Conservation (phyloP, 2,888 invertebrate genomes). For the Diloba caeruleocephala region DNA sequence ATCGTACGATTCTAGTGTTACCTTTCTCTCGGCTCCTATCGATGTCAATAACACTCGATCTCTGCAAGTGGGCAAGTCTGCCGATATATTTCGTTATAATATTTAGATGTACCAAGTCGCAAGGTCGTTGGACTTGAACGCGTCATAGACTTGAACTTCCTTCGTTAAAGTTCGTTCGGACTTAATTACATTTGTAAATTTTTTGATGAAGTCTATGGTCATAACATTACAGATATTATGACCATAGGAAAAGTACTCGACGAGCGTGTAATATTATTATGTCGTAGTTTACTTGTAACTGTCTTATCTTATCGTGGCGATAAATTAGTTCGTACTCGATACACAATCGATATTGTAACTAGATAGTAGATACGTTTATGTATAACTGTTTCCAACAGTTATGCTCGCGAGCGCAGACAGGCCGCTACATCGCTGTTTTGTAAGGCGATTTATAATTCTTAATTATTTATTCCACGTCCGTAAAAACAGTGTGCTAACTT, state of each 20-base stretch:
- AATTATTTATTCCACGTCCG: slow-evolving; percentile 56
- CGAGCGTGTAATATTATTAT: slow-evolving; percentile 58
- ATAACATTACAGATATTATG: slow-evolving; percentile 7
- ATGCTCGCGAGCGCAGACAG: slow-evolving; percentile 76
- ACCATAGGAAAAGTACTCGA: slow-evolving; percentile 57
- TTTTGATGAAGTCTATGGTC: too few species aligned
- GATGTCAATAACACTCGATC: slow-evolving; percentile 66
- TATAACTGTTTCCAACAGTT: slow-evolving; percentile 78
- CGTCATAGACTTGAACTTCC: slow-evolving; percentile 47
- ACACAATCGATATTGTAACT: slow-evolving; percentile 80
- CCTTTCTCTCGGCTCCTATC: slow-evolving; percentile 65
- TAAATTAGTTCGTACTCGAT: slow-evolving; percentile 83
- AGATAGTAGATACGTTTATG: slow-evolving; percentile 71
- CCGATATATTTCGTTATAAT: slow-evolving; percentile 40
- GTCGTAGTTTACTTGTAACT: slow-evolving; percentile 57
- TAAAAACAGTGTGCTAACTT: slow-evolving; percentile 36
- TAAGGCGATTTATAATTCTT: slow-evolving; percentile 59
- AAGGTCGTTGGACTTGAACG: slow-evolving; percentile 64
- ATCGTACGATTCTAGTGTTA: slow-evolving; percentile 59
- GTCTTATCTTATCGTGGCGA: slow-evolving; percentile 83
- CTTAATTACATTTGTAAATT: slow-evolving; percentile 1
- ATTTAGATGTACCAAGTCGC: slow-evolving; percentile 54
- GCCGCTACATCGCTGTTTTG: slow-evolving; percentile 66
- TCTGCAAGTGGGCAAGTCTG: slow-evolving; percentile 48
- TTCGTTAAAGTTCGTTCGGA: slow-evolving; percentile 8